Percentiles rank a stretch among this genome's conserved stretches.
Evolutionary conservation across 2,888 invertebrate genomes (phyloP).

Genomic region (Drosophila macrospina): DNA sequence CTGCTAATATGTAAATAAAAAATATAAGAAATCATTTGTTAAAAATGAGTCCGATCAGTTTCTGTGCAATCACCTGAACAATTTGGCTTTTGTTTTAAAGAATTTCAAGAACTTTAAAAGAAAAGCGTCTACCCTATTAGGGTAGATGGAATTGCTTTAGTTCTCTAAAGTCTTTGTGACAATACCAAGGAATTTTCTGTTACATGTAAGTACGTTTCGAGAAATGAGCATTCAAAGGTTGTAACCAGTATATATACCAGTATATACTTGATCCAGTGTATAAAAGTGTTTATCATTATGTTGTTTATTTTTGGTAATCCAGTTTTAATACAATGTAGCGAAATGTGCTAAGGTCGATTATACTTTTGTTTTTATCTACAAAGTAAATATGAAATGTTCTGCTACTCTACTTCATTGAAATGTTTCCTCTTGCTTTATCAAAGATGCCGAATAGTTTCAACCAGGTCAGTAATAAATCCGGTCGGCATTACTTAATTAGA

Average conservation of each 20-base stretch:
- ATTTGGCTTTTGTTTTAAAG: conserved; percentile 1
- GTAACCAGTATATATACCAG: too few relatives aligned
- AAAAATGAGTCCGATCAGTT: conserved; percentile 1
- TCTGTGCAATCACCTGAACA: neutral
- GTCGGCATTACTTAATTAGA: conserved; percentile 1
- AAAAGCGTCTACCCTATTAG: neutral
- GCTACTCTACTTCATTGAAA: neutral
- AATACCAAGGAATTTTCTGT: neutral
- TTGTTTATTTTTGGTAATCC: neutral
- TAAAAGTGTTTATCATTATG: neutral
- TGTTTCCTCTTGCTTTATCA: neutral
- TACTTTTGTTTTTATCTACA: conserved; percentile 4
- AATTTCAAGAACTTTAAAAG: neutral
- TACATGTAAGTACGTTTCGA: neutral
- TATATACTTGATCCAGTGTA: conserved; percentile 1
- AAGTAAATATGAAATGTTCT: neutral
- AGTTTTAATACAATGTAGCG: conserved; percentile 10
- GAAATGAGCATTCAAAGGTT: too few relatives aligned
- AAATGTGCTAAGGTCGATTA: conserved; percentile 11
- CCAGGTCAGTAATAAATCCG: conserved; percentile 22
- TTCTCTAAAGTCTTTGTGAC: conserved; percentile 1
- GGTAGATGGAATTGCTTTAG: too few relatives aligned
- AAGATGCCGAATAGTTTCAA: neutral
- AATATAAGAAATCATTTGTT: too few relatives aligned
- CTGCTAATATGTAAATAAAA: too few relatives aligned